Evolutionary conservation across 2,113 vertebrate genomes (phyloP).

Genomic region (Apteryx owenii): DNA sequence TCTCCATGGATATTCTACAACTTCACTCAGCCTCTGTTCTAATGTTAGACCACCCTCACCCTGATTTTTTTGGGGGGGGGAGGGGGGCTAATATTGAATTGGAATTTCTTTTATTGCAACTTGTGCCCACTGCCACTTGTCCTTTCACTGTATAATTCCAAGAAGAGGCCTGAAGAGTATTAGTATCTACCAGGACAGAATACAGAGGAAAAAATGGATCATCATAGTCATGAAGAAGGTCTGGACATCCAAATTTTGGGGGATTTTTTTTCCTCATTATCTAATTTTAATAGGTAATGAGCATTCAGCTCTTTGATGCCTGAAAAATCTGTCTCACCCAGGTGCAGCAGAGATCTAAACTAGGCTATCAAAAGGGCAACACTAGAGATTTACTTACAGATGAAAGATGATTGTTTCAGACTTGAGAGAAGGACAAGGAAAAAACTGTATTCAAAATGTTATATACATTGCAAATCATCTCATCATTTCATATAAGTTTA

Average conservation of each 20-base stretch:
- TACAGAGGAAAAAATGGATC: not conserved
- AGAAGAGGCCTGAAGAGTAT: not conserved
- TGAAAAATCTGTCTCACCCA: not conserved
- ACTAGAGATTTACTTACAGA: not conserved
- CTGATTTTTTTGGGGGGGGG: not conserved
- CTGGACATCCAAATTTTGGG: not conserved
- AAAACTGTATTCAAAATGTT: not conserved
- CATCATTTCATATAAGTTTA: not conserved
- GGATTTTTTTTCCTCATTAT: not conserved
- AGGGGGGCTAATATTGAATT: accelerated
- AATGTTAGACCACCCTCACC: not conserved
- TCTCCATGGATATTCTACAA: not conserved
- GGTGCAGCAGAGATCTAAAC: not conserved
- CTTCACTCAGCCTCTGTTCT: not conserved
- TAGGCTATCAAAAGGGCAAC: not conserved
- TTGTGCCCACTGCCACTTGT: not conserved
- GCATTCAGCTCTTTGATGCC: not conserved
- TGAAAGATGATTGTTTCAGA: not conserved
- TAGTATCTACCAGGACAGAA: not conserved
- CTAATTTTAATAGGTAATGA: not conserved
- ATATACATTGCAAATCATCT: not conserved
- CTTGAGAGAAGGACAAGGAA: not conserved
- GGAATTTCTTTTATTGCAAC: not conserved
- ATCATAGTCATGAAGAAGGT: accelerated
- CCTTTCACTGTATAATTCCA: not conserved